A percentile compares a stretch with the other conserved stretches of the same genome.
phyloP scores from a whole-genome alignment of 2,113 vertebrate species.

The Lophius piscatorius region DNA sequence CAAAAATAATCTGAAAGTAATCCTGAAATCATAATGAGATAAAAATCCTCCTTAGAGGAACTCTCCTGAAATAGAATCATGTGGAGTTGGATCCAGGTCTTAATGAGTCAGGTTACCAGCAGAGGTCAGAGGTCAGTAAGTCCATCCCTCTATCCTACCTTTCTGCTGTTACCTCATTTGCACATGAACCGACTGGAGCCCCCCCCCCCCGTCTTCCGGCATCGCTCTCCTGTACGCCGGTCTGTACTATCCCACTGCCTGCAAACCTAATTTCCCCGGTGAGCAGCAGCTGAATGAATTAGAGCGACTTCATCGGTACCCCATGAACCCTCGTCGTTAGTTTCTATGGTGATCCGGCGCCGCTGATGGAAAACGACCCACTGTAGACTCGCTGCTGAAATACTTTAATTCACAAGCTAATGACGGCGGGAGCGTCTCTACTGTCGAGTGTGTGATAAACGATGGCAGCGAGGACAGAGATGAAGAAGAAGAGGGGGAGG shows the following conservation, averaged over 20 bases:
- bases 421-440: neutral
- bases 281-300: slow-evolving; percentile 27
- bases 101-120: no score
- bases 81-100: no score
- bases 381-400: neutral
- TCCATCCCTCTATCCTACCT: no score
- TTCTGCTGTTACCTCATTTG: no score
- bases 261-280: slow-evolving; percentile 52
- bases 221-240: neutral
- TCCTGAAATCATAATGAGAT: no score
- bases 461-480: neutral
- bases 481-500: neutral
- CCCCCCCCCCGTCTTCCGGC: neutral
- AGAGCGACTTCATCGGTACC: slow-evolving; percentile 9
- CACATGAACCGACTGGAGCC: no score
- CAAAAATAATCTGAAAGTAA: no score
- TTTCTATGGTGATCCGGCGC: slow-evolving; percentile 33
- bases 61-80: no score
- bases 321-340: slow-evolving; percentile 39
- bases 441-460: slow-evolving; percentile 5
- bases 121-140: no score
- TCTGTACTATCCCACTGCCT: neutral
- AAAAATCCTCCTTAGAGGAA: no score
- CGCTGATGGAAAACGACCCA: neutral
- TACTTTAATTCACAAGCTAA: slow-evolving; percentile 34